Conservation (phyloP, 2,797 vertebrate genomes). For the Myripristis murdjan region DNA sequence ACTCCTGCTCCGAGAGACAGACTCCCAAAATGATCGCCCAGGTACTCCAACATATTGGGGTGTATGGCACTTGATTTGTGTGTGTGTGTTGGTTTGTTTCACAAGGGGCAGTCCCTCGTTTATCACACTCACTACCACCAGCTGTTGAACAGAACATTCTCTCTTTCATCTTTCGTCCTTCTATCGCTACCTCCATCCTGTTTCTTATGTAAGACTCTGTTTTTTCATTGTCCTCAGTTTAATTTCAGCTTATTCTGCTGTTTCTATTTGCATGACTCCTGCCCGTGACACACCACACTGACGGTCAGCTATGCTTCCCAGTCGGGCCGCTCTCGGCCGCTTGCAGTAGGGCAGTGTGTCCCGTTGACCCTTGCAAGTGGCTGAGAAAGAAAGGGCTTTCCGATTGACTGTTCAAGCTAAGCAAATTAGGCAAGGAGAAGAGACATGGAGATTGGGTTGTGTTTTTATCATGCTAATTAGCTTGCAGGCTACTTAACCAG, state of each 20-base stretch:
- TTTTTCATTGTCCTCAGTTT: background rate
- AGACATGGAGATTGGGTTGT: no score
- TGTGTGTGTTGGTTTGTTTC: conserved; percentile 1
- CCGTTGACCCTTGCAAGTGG: no score
- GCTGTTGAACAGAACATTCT: conserved; percentile 5
- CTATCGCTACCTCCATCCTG: background rate
- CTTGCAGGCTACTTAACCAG: no score
- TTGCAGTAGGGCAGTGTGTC: no score
- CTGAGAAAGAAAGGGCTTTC: no score
- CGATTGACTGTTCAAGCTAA: no score
- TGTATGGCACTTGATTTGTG: conserved; percentile 2
- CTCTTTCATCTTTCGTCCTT: background rate
- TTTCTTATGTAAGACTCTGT: background rate
- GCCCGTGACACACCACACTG: no score
- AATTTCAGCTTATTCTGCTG: background rate
- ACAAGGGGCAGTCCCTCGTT: background rate
- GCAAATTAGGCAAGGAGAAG: no score
- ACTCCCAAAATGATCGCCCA: conserved; percentile 91
- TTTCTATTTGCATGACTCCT: background rate
- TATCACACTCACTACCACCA: background rate
- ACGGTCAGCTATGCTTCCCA: no score
- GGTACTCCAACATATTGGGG: conserved; percentile 74
- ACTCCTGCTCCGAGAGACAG: conserved; percentile 82
- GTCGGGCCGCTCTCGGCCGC: no score
- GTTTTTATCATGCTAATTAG: no score